Conservation (phyloP, 2,888 invertebrate species). For the Plagodis pulveraria region DNA sequence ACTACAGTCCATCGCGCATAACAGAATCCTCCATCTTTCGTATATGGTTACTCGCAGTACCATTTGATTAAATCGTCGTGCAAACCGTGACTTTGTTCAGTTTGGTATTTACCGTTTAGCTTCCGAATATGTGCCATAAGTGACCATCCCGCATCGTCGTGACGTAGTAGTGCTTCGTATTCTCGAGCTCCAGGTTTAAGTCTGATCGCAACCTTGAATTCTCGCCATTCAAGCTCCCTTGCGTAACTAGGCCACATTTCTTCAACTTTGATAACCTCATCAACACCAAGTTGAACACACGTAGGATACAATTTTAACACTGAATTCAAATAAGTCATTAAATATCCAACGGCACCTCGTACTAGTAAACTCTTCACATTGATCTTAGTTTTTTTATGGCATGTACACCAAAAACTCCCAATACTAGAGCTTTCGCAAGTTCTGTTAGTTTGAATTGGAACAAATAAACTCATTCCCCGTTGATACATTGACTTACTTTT, state of each 20-base stretch:
- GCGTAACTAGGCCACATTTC: slow-evolving; percentile 18
- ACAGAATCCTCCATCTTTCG: too few species aligned
- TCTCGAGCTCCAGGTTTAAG: slow-evolving; percentile 17
- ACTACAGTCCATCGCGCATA: too few species aligned
- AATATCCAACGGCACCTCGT: slow-evolving; percentile 1
- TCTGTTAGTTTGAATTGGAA: slow-evolving; percentile 86
- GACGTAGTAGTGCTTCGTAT: slow-evolving; percentile 18
- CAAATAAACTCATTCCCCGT: slow-evolving; percentile 89
- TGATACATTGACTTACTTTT: slow-evolving; percentile 49
- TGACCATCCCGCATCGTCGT: slow-evolving; percentile 10
- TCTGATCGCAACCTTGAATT: slow-evolving; percentile 11
- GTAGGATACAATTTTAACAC: slow-evolving; percentile 16
- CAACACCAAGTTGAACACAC: slow-evolving; percentile 48
- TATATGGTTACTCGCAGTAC: slow-evolving; percentile 17
- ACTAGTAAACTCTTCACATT: slow-evolving; percentile 32
- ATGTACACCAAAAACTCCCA: slow-evolving; percentile 92
- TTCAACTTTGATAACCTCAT: slow-evolving; percentile 11
- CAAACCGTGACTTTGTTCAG: slow-evolving; percentile 5
- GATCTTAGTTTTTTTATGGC: slow-evolving; percentile 81
- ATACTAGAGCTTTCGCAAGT: slow-evolving; percentile 91
- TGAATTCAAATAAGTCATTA: slow-evolving; percentile 41
- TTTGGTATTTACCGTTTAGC: neutral
- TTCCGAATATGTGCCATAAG: slow-evolving; percentile 15
- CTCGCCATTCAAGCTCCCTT: slow-evolving; percentile 19
- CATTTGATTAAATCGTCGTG: slow-evolving; percentile 8